Base-by-base conservation (phyloP, 2,113 vertebrate genomes). In the Hippoglossus stenolepis region DNA sequence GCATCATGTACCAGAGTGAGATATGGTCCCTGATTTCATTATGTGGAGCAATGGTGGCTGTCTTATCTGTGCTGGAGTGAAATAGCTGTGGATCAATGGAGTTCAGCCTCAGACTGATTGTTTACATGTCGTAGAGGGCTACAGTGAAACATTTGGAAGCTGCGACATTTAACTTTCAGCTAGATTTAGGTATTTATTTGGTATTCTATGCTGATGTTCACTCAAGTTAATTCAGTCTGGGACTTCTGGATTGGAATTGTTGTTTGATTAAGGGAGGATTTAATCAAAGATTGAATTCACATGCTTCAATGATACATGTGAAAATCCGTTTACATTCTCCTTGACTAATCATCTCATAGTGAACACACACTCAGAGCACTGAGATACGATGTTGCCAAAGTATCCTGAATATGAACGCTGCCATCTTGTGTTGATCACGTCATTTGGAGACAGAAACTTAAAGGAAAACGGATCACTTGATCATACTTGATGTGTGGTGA, bases 21-120 rank as follows among this genome's bases (percentile, higher is more conserved):
- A 92, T 91, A 88, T 80, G 78, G 75, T 65, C 60, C 63, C 82
- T 79, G 92, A 87, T 93, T 90, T 89, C 82, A 89, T 92, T 87
- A 85, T 88, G 83, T 83, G 68, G 69, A 84, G 88, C 85, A 75
- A 75, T 83, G 78, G 80, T 68, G 61, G 74, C 66, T 80, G 69
- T 68, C 78, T 90, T 92, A 92, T 93, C 90, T 79, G 74, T 49
- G 45, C 66, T 2, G 5, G 14, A 81, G 81, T 89, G 88, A 90
- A 89, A 90, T 86, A 77, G 83, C 86, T 73, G 70, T 76, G 80
- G 74, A 91, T 91, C 85, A 78, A 4, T 56, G 72, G 83, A 60
- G 67, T 88, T 86, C 87, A 73, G 73, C 79, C 71, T 85, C 69
- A 28, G 74, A 62, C 79, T 78, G 83, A 90, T 80, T 69, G 85